Base-by-base conservation (phyloP, 2,888 invertebrate genomes). In the Catocala sponsa region DNA sequence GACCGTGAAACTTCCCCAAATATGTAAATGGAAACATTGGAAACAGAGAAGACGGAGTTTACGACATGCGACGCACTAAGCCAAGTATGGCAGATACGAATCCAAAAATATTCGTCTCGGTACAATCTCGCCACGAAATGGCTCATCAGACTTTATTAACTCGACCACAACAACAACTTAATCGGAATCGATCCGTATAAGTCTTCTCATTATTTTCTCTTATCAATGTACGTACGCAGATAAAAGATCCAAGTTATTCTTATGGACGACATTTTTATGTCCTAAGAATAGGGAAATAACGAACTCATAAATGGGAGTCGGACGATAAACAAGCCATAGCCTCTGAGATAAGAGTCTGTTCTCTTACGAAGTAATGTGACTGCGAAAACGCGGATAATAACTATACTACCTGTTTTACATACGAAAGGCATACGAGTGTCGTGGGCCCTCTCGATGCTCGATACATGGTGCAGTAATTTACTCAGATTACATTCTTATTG, bases 271-370 rank as follows among this genome's bases (percentile, higher is more conserved):
- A 87, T 92, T 92, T 92, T 92, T 92, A 92, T 91, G 90, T 91
- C 86, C 86, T 87, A 87, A 84, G 88, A 93, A 92, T 92, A 92
- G 90, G 90, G 86, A 92, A 92, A 92, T 93, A 92, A 92, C 89
- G 91, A 91, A 92, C 86, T 90, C 91, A 90, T 92, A 92, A 91
- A 92, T 90, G 90, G 83, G 79, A 90, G 86, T 91, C 78, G 85
- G 87, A 88, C 90, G 89, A 92, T 92, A 92, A 92, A 93, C 91
- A 92, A 91, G 89, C 89, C 86, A 84, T 87, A 85, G 85, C 81
- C 83, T 80, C 74, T 71, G 84, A 91, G 90, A 92, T 91, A 91
- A 91, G 88, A 87, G 86, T 68, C 75, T 71, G 65, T 80, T 78
- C 77, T 77, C 83, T 85, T 79, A 75, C 80, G 80, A 82, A 85